A percentile compares a stretch with the other conserved stretches of the same genome.
Evolutionary conservation across 2,113 vertebrate genomes (phyloP).

Genomic region (Pseudopipra pipra): DNA sequence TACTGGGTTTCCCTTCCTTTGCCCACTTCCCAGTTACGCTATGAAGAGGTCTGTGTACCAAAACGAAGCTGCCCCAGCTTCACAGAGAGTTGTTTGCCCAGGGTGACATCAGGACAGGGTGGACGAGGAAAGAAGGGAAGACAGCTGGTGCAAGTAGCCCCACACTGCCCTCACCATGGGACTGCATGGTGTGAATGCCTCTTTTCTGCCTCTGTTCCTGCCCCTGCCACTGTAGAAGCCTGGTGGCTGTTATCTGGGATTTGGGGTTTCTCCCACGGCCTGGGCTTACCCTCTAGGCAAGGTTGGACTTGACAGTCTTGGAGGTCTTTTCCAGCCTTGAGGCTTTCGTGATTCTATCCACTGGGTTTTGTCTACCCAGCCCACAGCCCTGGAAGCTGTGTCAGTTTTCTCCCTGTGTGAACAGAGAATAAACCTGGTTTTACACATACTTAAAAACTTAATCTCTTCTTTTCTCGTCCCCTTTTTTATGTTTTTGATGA

Average conservation of each 20-base stretch:
- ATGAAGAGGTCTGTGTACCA: fast-evolving
- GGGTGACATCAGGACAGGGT: not conserved
- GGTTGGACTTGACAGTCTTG: not conserved
- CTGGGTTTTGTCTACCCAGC: not conserved
- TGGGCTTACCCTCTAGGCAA: not conserved
- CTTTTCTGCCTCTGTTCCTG: not conserved
- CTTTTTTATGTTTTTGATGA: not conserved
- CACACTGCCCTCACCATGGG: fast-evolving
- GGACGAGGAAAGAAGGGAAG: not conserved
- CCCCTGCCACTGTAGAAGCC: not conserved
- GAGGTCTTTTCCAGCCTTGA: not conserved
- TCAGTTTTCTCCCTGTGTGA: not conserved
- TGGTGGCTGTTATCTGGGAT: not conserved
- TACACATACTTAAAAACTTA: not conserved
- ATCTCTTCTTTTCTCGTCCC: not conserved
- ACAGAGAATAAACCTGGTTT: not conserved
- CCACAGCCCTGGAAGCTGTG: too few species aligned
- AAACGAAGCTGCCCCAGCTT: not conserved
- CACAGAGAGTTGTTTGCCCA: not conserved
- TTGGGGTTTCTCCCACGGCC: not conserved
- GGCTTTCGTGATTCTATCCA: not conserved
- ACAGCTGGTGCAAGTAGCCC: not conserved
- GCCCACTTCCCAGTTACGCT: not conserved
- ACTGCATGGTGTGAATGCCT: not conserved
- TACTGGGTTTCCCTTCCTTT: not conserved